These are phyloP conservation scores for Balearica regulorum DNA, from an alignment of 2,797 vertebrate genomes.

Conservation along the genomic window DNA sequence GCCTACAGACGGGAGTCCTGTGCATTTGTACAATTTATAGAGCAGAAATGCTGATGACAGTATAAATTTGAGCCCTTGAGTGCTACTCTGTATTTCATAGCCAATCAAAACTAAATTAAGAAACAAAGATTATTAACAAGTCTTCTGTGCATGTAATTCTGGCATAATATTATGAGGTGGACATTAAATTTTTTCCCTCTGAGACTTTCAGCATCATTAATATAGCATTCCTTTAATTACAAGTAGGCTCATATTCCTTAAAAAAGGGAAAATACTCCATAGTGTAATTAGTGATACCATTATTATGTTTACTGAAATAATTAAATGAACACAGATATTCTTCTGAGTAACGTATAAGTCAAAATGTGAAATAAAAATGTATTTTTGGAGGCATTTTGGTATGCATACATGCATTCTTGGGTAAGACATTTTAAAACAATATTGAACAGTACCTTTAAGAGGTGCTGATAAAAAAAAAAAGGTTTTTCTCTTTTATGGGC, in stretches of 20 bases:
- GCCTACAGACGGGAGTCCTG: constrained; percentile 33
- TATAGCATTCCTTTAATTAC: constrained; percentile 74
- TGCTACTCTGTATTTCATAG: constrained; percentile 77
- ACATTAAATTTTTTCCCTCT: constrained; percentile 70
- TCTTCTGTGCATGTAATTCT: constrained; percentile 71
- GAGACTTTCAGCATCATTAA: constrained; percentile 70
- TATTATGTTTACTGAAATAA: constrained; percentile 72
- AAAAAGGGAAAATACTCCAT: constrained; percentile 52
- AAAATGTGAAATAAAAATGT: constrained; percentile 50
- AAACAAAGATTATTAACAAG: constrained; percentile 83
- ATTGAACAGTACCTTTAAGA: not conserved
- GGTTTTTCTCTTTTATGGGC: not conserved
- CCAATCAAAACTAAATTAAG: constrained; percentile 87
- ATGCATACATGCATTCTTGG: not conserved
- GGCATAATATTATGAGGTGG: constrained; percentile 72
- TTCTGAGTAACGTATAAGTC: constrained; percentile 51
- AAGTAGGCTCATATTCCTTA: constrained; percentile 63
- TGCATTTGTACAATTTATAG: constrained; percentile 70
- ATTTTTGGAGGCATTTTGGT: constrained; percentile 58
- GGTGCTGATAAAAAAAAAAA: not conserved
- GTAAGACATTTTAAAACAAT: not conserved
- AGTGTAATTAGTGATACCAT: constrained; percentile 51
- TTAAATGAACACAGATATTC: constrained; percentile 61
- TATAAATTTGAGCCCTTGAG: constrained; percentile 79
- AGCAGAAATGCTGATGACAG: constrained; percentile 79